phyloP scores from a whole-genome alignment of 1,140 invertebrate genomes.

The Drosophila tsacasi region DNA sequence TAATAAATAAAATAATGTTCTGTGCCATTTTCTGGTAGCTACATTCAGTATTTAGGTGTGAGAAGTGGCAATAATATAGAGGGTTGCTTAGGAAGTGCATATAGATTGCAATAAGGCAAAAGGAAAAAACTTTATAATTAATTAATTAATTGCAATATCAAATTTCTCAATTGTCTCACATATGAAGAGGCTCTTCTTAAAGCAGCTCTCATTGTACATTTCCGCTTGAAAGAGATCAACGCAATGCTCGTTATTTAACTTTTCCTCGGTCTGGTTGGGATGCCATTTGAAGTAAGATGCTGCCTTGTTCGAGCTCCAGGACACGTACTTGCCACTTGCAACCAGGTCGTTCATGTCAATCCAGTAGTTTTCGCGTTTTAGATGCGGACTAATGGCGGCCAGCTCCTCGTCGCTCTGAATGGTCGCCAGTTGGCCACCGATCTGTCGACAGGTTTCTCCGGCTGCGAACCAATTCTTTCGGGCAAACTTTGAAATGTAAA shows the following conservation, averaged over 20 bases:
- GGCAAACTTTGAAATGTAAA: constrained; percentile 1
- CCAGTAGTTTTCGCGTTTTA: not conserved
- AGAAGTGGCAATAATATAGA: too few relatives aligned
- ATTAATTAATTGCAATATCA: too few relatives aligned
- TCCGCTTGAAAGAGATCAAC: not conserved
- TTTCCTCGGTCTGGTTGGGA: not conserved
- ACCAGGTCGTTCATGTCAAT: constrained; percentile 8
- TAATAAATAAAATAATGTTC: not conserved
- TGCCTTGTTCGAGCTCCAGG: not conserved
- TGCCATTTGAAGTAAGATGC: constrained; percentile 4
- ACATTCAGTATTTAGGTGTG: not conserved
- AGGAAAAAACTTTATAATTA: not conserved
- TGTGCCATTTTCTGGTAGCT: not conserved
- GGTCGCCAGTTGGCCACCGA: not conserved
- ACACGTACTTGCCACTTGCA: not conserved
- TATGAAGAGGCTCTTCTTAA: not conserved
- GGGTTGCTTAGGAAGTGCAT: not conserved
- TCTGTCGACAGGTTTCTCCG: not conserved
- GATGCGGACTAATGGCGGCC: not conserved
- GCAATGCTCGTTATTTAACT: constrained; percentile 6
- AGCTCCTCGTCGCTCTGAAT: constrained; percentile 7
- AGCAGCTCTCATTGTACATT: not conserved
- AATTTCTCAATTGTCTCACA: not conserved
- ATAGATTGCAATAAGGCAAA: not conserved
- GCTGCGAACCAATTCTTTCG: constrained; percentile 3